A percentile compares a stretch with the other conserved stretches of the same genome.
Evolutionary conservation across 1,140 invertebrate genomes (phyloP).

Genomic region (Fopius arisanus): DNA sequence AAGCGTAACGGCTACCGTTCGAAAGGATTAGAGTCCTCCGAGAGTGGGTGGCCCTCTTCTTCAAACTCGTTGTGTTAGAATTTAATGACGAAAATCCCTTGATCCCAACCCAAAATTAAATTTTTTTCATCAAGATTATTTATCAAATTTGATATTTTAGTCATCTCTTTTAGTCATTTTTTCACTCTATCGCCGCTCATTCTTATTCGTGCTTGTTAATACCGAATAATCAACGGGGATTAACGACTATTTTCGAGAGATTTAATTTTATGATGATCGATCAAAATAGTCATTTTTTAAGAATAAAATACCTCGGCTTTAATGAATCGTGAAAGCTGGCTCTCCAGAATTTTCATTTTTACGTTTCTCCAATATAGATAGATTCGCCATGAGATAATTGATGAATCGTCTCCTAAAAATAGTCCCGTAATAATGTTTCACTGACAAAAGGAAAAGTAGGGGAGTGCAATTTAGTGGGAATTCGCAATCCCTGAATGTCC

Average conservation of each 20-base stretch:
- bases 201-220: no score
- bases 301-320: no score
- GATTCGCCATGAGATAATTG: no score
- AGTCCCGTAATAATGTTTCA: not conserved
- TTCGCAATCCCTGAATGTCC: not conserved
- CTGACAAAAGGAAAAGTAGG: not conserved
- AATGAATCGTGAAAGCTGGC: no score
- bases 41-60: constrained; percentile 13
- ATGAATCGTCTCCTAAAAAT: no score
- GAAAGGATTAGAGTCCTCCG: constrained; percentile 8
- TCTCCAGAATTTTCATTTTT: no score
- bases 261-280: no score
- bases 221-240: no score
- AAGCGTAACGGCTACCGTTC: constrained; percentile 20
- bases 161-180: not conserved
- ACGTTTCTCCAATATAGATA: no score
- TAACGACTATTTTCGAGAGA: no score
- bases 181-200: not conserved
- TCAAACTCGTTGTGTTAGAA: not conserved
- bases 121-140: not conserved
- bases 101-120: not conserved
- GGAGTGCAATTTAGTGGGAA: not conserved
- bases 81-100: not conserved
- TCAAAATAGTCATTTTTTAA: no score
- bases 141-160: not conserved